A percentile compares a stretch with the other conserved stretches of the same genome.
phyloP scores from a whole-genome alignment of 2,888 invertebrate genomes.

The Clepsis dumicolana region DNA sequence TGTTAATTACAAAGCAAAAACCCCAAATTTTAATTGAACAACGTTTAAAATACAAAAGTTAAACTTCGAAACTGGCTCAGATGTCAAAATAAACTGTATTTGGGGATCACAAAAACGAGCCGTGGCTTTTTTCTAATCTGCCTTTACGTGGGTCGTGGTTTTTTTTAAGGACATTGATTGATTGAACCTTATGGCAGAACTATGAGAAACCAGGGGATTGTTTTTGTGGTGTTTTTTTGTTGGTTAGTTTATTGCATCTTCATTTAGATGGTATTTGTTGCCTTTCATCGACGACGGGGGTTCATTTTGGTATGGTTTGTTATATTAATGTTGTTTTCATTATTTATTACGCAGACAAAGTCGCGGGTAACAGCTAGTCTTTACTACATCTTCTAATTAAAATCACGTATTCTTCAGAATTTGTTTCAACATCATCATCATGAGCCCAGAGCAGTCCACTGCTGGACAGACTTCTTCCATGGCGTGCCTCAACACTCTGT shows the following conservation, averaged over 20 bases:
- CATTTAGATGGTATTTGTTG: conserved; percentile 71
- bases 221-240: conserved; percentile 71
- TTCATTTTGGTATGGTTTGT: conserved; percentile 36
- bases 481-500: too few relatives aligned
- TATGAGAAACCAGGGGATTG: conserved; percentile 80
- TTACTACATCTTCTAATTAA: neutral
- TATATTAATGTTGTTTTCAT: neutral
- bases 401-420: neutral
- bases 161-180: conserved; percentile 85
- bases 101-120: conserved; percentile 40
- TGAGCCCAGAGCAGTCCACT: too few relatives aligned
- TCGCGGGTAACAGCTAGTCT: too few relatives aligned
- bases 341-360: too few relatives aligned
- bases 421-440: too few relatives aligned
- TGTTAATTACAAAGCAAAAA: neutral
- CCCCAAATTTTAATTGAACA: neutral
- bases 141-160: conserved; percentile 83
- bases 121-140: conserved; percentile 69
- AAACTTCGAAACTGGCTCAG: conserved; percentile 10
- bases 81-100: conserved; percentile 37
- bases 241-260: conserved; percentile 79
- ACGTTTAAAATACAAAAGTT: conserved; percentile 14
- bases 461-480: too few relatives aligned
- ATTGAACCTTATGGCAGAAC: conserved; percentile 81
- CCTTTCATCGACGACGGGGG: conserved; percentile 53